phyloP scores from a whole-genome alignment of 2,888 invertebrate species.

The Latrodectus elegans region DNA sequence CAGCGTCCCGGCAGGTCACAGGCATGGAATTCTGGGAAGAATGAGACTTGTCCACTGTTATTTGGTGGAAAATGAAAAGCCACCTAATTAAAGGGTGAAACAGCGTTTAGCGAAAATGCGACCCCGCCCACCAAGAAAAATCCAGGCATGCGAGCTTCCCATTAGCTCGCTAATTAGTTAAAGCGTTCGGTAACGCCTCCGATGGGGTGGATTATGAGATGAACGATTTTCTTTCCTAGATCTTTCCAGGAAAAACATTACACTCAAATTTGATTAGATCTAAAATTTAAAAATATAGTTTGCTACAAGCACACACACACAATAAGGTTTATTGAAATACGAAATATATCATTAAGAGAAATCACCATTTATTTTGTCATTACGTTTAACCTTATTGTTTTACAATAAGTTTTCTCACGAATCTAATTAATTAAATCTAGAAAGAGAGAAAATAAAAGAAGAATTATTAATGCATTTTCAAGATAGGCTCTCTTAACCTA shows the following conservation, averaged over 20 bases:
- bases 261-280: too few relatives aligned
- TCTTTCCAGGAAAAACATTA: not conserved
- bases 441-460: too few relatives aligned
- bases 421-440: too few relatives aligned
- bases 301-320: too few relatives aligned
- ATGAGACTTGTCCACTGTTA: conserved; percentile 25
- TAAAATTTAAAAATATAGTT: too few relatives aligned
- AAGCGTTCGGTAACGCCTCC: conserved; percentile 44
- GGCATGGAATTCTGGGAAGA: conserved; percentile 16
- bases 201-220: conserved; percentile 26
- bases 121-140: conserved; percentile 18
- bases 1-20: not conserved
- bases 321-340: too few relatives aligned
- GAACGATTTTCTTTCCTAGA: conserved; percentile 13
- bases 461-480: too few relatives aligned
- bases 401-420: too few relatives aligned
- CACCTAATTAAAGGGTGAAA: conserved; percentile 47
- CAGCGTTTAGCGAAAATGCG: conserved; percentile 18
- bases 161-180: conserved; percentile 57
- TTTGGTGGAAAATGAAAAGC: conserved; percentile 21
- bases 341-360: too few relatives aligned
- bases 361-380: too few relatives aligned
- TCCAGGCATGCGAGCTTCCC: conserved; percentile 48
- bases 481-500: too few relatives aligned
- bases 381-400: too few relatives aligned